These are phyloP conservation scores for Nematolebias whitei DNA, from an alignment of 2,113 vertebrate species.

Conservation along the genomic window DNA sequence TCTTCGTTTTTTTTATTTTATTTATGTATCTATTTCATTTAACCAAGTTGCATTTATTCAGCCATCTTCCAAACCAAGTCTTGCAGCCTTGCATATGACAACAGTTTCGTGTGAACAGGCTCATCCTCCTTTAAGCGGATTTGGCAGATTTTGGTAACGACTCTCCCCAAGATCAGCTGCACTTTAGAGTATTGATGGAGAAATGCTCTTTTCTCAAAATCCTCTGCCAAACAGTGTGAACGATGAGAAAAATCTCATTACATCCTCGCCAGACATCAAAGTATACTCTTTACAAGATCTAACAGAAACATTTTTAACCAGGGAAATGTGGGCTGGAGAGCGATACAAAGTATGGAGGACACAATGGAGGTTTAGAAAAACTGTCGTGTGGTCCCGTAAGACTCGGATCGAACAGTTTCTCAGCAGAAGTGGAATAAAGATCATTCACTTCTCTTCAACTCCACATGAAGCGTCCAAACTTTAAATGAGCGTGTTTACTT, in stretches of 20 bases:
- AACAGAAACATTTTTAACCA: conserved; percentile 3
- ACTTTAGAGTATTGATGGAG: conserved; percentile 5
- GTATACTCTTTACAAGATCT: background rate
- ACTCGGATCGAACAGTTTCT: conserved; percentile 11
- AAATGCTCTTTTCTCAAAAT: background rate
- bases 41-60: background rate
- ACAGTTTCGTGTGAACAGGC: background rate
- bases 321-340: background rate
- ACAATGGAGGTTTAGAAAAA: conserved; percentile 11
- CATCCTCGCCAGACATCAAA: conserved; percentile 13
- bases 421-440: background rate
- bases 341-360: conserved; percentile 9
- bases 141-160: background rate
- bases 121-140: background rate
- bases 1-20: no score
- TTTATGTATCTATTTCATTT: no score
- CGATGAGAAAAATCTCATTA: conserved; percentile 7
- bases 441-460: conserved; percentile 12
- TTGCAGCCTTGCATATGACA: background rate
- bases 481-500: no score
- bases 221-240: background rate
- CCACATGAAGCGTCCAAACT: conserved; percentile 14
- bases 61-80: background rate
- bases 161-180: background rate
- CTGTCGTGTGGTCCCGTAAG: conserved; percentile 1